Percentiles rank a stretch among this genome's conserved stretches.
Evolutionary conservation across 2,797 vertebrate species (phyloP).

Genomic region (Lithobates sylvaticus): DNA sequence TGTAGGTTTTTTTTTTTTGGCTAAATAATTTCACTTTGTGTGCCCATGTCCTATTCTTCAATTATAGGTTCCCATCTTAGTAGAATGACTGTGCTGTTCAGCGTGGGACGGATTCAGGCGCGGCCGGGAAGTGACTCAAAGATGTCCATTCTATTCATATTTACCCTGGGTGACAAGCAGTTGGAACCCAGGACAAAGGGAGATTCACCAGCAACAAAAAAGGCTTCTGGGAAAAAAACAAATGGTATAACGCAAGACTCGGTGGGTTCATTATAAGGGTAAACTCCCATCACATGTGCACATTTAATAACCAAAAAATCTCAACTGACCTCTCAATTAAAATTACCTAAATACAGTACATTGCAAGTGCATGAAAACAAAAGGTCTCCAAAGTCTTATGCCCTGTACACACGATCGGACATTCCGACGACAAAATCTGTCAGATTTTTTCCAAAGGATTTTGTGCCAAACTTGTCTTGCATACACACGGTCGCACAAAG

Average conservation of each 20-base stretch:
- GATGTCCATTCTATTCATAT: conserved; percentile 17
- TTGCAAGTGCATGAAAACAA: too few species aligned
- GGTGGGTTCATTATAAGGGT: too few species aligned
- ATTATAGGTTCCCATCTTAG: conserved; percentile 43
- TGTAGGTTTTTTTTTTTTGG: conserved; percentile 39
- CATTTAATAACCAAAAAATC: too few species aligned
- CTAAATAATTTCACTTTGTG: conserved; percentile 31
- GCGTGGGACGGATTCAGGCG: conserved; percentile 29
- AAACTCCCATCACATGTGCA: too few species aligned
- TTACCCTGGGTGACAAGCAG: background rate
- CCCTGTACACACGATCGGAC: too few species aligned
- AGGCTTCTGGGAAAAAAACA: background rate
- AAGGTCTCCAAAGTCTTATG: too few species aligned
- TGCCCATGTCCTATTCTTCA: conserved; percentile 25
- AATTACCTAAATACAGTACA: background rate
- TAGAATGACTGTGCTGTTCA: conserved; percentile 32
- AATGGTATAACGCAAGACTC: background rate
- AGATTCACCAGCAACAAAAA: background rate
- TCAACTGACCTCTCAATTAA: too few species aligned
- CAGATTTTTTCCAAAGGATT: too few species aligned
- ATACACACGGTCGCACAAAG: too few species aligned
- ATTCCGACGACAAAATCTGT: too few species aligned
- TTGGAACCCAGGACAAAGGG: conserved; percentile 6
- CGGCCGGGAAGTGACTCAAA: conserved; percentile 32
- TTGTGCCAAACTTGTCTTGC: too few species aligned